Evolutionary conservation across 2,888 invertebrate genomes (phyloP).

Genomic region (Drosophila testacea): DNA sequence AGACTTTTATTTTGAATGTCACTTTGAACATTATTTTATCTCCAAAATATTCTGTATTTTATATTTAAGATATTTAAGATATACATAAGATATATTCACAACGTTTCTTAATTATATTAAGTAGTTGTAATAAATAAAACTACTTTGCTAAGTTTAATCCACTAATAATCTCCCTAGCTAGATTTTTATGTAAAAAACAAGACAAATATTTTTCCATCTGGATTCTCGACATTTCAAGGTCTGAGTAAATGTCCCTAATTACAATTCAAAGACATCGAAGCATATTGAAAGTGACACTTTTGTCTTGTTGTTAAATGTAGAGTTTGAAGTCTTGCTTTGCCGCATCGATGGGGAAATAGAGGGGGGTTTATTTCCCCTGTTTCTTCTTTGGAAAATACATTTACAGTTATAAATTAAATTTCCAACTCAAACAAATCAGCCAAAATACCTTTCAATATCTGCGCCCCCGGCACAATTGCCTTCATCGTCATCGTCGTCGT

Average conservation of each 20-base stretch:
- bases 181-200: background rate
- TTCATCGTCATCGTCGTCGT: conserved; percentile 10
- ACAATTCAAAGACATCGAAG: conserved; percentile 1
- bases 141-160: no score
- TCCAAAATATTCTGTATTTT: no score
- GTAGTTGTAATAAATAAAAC: no score
- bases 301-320: background rate
- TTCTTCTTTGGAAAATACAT: conserved; percentile 51
- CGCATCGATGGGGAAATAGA: background rate
- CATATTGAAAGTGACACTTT: conserved; percentile 25
- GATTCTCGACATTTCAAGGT: background rate
- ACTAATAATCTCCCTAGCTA: background rate
- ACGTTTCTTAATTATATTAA: no score
- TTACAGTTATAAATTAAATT: conserved; percentile 79
- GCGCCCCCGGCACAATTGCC: conserved; percentile 58
- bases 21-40: no score
- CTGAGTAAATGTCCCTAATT: conserved; percentile 28
- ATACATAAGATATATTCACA: no score
- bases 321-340: conserved; percentile 10
- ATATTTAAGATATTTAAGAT: no score
- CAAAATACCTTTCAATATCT: conserved; percentile 80
- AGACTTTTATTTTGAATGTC: no score
- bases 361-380: no score
- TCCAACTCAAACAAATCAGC: conserved; percentile 80
- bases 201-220: background rate